Evolutionary conservation across 2,797 vertebrate genomes (phyloP).

Genomic region (Rhinogobio ventralis): DNA sequence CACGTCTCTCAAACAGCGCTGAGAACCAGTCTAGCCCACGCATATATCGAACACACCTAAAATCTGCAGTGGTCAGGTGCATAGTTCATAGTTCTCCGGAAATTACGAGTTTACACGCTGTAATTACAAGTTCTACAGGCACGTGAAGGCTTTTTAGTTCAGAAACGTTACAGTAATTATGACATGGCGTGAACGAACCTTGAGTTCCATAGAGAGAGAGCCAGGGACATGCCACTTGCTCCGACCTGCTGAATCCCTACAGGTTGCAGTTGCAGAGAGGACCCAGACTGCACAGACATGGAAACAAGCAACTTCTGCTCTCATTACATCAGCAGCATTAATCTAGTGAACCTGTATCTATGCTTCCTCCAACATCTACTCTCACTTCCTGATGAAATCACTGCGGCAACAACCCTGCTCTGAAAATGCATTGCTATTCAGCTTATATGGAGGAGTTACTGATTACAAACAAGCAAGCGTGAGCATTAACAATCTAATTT

Average conservation of each 20-base stretch:
- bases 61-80: too few species aligned
- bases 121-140: too few species aligned
- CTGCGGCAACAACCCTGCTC: not conserved
- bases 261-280: conserved; percentile 12
- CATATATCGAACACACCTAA: too few species aligned
- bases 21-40: too few species aligned
- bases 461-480: conserved; percentile 48
- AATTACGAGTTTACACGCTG: too few species aligned
- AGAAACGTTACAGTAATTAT: too few species aligned
- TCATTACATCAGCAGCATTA: conserved; percentile 77
- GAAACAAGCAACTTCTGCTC: conserved; percentile 48
- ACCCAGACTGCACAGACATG: conserved; percentile 4
- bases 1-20: too few species aligned
- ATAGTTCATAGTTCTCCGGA: too few species aligned
- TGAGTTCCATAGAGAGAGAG: too few species aligned
- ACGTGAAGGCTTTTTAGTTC: too few species aligned
- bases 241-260: not conserved
- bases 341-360: conserved; percentile 79
- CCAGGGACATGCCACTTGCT: too few species aligned
- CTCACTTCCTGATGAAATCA: conserved; percentile 67
- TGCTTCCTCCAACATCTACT: conserved; percentile 75
- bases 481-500: conserved; percentile 14
- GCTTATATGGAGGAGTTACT: conserved; percentile 39
- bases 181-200: too few species aligned
- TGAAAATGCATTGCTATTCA: conserved; percentile 28